These are phyloP conservation scores for Herminia tarsipennalis DNA, from an alignment of 2,888 invertebrate species.

Conservation along the genomic window DNA sequence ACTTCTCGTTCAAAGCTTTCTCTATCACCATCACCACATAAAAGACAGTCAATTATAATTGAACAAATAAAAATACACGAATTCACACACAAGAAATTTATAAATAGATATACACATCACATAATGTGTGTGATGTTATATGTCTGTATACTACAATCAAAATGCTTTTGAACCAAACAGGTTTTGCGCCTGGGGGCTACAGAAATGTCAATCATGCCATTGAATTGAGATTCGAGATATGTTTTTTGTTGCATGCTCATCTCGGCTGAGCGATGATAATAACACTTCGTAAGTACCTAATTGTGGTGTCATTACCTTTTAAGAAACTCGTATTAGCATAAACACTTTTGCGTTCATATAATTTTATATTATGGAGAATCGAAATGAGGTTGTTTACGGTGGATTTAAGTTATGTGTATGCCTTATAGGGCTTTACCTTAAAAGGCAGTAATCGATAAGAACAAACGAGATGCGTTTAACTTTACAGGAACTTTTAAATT, in stretches of 20 bases:
- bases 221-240: constrained; percentile 42
- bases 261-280: constrained; percentile 54
- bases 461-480: too few species aligned
- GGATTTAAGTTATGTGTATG: too few species aligned
- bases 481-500: too few species aligned
- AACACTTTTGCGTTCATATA: constrained; percentile 41
- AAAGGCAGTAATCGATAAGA: too few species aligned
- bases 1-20: too few species aligned
- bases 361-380: constrained; percentile 29
- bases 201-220: constrained; percentile 62
- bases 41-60: neutral
- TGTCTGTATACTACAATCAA: constrained; percentile 32
- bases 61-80: neutral
- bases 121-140: constrained; percentile 8
- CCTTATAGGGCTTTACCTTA: too few species aligned
- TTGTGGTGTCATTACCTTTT: constrained; percentile 56
- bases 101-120: neutral
- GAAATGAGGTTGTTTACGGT: constrained; percentile 6
- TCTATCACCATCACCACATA: neutral
- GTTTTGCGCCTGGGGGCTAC: constrained; percentile 48
- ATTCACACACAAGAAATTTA: neutral
- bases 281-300: constrained; percentile 54
- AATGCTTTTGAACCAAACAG: constrained; percentile 45
- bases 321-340: constrained; percentile 52
- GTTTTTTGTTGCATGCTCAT: constrained; percentile 49